Base-by-base conservation (phyloP, 2,797 vertebrate species). In the Aplochiton taeniatus region DNA sequence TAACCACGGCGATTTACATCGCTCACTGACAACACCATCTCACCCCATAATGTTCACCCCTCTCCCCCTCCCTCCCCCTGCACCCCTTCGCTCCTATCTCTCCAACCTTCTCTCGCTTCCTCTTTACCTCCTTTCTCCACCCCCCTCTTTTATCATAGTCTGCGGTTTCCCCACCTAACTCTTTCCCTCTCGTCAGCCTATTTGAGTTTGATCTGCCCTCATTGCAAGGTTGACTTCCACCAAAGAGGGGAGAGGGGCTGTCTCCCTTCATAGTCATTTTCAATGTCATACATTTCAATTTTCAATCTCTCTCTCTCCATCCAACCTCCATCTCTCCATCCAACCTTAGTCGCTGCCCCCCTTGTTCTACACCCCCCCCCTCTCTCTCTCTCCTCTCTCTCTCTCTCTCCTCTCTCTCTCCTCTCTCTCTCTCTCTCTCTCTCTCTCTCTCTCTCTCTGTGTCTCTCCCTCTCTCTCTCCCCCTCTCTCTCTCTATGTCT, bases 221-320 rank as follows among this genome's bases (percentile, higher is more conserved):
- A 93, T 94, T 90, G 91, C 93, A 92, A 92, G 92, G 91, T 94
- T 92, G 90, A 89, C 85, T 93, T 92, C 90, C 77, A 81, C 85
- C 84, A 90, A 89, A 89, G 75, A 77, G 78, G 76, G 69, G 62
- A 82, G 85, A 83, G 85, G 77, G 81, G 79, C 87, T 79, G 85
- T 90, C 86, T 89, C 89, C 85, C 31, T 81, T 91, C 92, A 89
- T 80, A 86, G 85, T 86, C 88, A 86, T 91, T 91, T 90, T 85
- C 91, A 93, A 96, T 96, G 95, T 94, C 95, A 96, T 95, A 87
- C 89, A 92, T 92, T 92, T 92, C 87, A 92, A 91, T 91, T 92
- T 89, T 86, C 89, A 87, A 88, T 84, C 84, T 78, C 73, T 80
- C 69, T 4, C 7, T 77, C 67, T 68, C 58, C 80, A 82, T 80